Evolutionary conservation across 2,113 vertebrate genomes (phyloP).

Genomic region (Ondatra zibethicus): DNA sequence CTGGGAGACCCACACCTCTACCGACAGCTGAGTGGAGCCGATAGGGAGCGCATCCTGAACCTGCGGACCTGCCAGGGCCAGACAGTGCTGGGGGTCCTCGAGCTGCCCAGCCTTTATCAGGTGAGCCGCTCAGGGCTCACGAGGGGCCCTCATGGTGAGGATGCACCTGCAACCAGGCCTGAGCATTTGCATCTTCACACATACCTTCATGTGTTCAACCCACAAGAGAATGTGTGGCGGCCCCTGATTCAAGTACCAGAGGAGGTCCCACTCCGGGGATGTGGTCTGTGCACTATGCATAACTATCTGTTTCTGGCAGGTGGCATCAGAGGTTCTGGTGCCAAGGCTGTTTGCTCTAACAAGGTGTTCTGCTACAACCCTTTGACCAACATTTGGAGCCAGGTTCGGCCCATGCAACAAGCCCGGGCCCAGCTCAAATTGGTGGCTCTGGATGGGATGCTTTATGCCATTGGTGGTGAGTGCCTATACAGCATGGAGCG

Average conservation of each 20-base stretch:
- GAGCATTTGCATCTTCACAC: background rate
- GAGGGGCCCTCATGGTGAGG: background rate
- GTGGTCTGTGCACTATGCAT: conserved; percentile 83
- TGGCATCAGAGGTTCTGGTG: conserved; percentile 71
- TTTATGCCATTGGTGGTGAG: conserved; percentile 84
- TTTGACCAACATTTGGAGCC: conserved; percentile 82
- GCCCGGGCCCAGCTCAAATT: conserved; percentile 83
- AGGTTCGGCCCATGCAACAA: conserved; percentile 82
- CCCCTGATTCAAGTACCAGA: conserved; percentile 74
- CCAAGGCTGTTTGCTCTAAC: conserved; percentile 69
- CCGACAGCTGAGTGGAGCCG: conserved; percentile 75
- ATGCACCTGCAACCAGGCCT: background rate
- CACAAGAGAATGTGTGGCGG: conserved; percentile 68
- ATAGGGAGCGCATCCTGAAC: conserved; percentile 79
- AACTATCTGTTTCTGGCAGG: conserved; percentile 85
- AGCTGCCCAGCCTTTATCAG: conserved; percentile 75
- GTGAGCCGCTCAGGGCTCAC: conserved; percentile 4
- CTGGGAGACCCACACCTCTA: conserved; percentile 79
- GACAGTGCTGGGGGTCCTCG: conserved; percentile 68
- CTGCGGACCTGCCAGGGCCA: conserved; percentile 69
- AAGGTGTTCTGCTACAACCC: conserved; percentile 84
- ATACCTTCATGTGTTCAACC: conserved; percentile 72
- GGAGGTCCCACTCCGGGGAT: conserved; percentile 81
- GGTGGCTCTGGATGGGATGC: conserved; percentile 82
- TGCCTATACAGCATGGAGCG: conserved; percentile 83